Evolutionary conservation across 2,797 vertebrate species (phyloP).

Genomic region (Anableps anableps): DNA sequence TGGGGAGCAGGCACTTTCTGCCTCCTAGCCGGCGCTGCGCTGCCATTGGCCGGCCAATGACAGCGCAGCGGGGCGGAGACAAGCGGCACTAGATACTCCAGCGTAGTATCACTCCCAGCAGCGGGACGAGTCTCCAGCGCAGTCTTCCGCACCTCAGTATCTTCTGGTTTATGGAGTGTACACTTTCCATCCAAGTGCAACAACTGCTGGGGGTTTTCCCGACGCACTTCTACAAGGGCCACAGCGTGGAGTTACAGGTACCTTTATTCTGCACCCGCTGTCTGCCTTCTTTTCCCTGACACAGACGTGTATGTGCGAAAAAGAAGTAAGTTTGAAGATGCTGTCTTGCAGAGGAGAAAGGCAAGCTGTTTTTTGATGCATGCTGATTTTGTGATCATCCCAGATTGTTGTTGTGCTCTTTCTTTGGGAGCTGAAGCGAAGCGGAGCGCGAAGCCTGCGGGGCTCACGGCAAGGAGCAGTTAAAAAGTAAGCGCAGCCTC

Average conservation of each 20-base stretch:
- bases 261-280: background rate
- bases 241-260: conserved; percentile 86
- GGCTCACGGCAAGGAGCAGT: background rate
- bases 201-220: conserved; percentile 80
- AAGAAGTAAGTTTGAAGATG: conserved; percentile 29
- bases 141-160: conserved; percentile 41
- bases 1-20: conserved; percentile 17
- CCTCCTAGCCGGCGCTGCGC: conserved; percentile 21
- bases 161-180: conserved; percentile 82
- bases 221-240: conserved; percentile 77
- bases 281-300: background rate
- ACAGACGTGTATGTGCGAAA: conserved; percentile 13
- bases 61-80: conserved; percentile 73
- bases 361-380: conserved; percentile 50
- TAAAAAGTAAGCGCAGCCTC: conserved; percentile 26
- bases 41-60: conserved; percentile 76
- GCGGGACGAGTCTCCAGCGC: conserved; percentile 60
- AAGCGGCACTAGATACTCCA: conserved; percentile 62
- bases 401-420: conserved; percentile 42
- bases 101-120: conserved; percentile 64
- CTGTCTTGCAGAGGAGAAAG: conserved; percentile 25
- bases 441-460: conserved; percentile 7
- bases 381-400: conserved; percentile 45
- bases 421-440: conserved; percentile 1
- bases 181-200: conserved; percentile 82